These are phyloP conservation scores for Chromobotia macracanthus DNA, from an alignment of 2,797 vertebrate species.

Conservation along the genomic window DNA sequence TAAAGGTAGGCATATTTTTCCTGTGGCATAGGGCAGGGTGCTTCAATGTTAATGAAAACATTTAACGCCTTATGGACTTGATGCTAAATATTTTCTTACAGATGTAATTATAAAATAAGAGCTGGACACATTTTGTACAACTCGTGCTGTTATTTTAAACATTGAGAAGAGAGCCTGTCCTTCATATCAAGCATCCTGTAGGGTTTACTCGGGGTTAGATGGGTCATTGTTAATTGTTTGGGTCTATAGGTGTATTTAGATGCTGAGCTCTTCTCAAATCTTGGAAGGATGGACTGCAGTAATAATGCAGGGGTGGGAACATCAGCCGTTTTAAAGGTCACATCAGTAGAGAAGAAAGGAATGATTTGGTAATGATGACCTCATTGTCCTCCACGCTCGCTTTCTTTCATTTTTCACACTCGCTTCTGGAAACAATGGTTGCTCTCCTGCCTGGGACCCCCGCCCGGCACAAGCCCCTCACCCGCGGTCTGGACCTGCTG, in stretches of 20 bases:
- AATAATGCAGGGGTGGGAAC: conserved; percentile 47
- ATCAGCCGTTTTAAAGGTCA: conserved; percentile 57
- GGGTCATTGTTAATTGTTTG: conserved; percentile 18
- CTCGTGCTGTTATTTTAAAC: too few relatives aligned
- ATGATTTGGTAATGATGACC: background rate
- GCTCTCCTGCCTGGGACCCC: conserved; percentile 16
- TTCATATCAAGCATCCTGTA: background rate
- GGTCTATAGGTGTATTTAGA: conserved; percentile 34
- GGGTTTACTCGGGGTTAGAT: background rate
- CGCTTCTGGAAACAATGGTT: conserved; percentile 50
- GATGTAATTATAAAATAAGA: too few relatives aligned
- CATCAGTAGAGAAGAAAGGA: conserved; percentile 19
- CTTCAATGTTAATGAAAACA: too few relatives aligned
- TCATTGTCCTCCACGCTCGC: conserved; percentile 41
- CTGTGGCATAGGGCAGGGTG: too few relatives aligned
- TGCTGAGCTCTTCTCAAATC: conserved; percentile 37
- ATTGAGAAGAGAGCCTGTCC: too few relatives aligned
- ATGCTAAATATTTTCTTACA: too few relatives aligned
- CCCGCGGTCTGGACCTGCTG: conserved; percentile 51
- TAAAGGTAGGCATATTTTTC: too few relatives aligned
- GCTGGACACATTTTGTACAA: too few relatives aligned
- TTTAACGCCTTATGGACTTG: too few relatives aligned
- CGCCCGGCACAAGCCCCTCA: conserved; percentile 17
- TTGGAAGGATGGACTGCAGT: conserved; percentile 8
- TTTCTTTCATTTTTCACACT: conserved; percentile 23